Conservation (phyloP, 2,888 invertebrate genomes). For the Sisyra terminalis region DNA sequence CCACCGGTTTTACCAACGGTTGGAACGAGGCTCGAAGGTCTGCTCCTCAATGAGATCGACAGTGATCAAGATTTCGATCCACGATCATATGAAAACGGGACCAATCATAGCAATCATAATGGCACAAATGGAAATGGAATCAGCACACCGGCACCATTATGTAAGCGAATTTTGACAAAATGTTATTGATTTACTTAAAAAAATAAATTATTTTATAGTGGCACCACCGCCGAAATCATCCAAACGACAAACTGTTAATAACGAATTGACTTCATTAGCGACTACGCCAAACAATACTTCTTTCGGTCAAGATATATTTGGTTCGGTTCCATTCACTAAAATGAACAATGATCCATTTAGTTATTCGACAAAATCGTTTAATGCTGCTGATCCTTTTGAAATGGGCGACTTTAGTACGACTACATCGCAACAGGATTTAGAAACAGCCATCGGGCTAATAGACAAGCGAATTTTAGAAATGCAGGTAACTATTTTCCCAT, state of each 20-base stretch:
- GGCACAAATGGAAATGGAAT: constrained; percentile 20
- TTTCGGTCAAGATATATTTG: constrained; percentile 57
- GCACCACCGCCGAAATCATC: constrained; percentile 76
- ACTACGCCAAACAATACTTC: constrained; percentile 22
- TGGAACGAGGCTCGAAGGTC: constrained; percentile 61
- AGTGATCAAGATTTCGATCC: constrained; percentile 75
- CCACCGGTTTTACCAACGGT: constrained; percentile 38
- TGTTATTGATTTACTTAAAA: neutral
- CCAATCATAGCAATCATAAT: constrained; percentile 23
- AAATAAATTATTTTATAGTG: constrained; percentile 38
- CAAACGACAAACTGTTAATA: constrained; percentile 23
- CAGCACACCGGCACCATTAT: constrained; percentile 39
- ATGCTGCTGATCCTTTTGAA: constrained; percentile 59
- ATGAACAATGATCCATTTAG: constrained; percentile 54
- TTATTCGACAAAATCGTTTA: constrained; percentile 52
- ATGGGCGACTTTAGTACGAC: constrained; percentile 54
- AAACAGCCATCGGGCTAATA: constrained; percentile 60
- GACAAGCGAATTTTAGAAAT: constrained; percentile 73
- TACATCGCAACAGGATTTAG: constrained; percentile 39
- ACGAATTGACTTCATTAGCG: constrained; percentile 19
- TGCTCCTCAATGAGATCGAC: constrained; percentile 65
- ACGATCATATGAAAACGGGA: constrained; percentile 56
- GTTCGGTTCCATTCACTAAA: constrained; percentile 57
- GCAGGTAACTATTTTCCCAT: constrained; percentile 64
- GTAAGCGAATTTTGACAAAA: constrained; percentile 33